phyloP scores from a whole-genome alignment of 2,113 vertebrate genomes.

The Heloderma charlesbogerti region DNA sequence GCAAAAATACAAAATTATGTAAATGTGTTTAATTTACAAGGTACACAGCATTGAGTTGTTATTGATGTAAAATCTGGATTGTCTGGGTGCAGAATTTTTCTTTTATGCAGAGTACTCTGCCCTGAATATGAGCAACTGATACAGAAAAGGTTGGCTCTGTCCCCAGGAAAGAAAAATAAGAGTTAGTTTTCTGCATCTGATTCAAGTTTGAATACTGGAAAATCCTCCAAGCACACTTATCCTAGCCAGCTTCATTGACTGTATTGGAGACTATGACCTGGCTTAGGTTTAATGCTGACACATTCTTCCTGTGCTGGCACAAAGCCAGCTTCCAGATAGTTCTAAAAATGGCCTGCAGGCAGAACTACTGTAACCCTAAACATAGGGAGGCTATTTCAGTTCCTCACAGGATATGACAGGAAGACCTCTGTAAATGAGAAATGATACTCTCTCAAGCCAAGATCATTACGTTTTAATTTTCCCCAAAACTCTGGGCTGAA shows the following conservation, averaged over 20 bases:
- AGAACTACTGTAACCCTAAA: slow-evolving; percentile 54
- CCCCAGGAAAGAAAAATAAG: background rate
- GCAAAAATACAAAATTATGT: background rate
- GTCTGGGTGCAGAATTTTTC: background rate
- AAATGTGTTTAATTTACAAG: background rate
- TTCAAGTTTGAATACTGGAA: slow-evolving; percentile 4
- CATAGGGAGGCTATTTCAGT: background rate
- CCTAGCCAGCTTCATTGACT: background rate
- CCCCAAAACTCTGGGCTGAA: background rate
- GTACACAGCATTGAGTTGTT: background rate
- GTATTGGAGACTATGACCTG: fast-evolving
- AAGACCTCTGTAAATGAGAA: slow-evolving; percentile 40
- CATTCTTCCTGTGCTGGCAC: slow-evolving; percentile 56
- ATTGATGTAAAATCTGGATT: background rate
- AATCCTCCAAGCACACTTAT: background rate
- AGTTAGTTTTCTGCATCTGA: background rate
- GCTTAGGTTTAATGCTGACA: slow-evolving; percentile 10
- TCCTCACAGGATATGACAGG: background rate
- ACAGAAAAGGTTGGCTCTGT: background rate
- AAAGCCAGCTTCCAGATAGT: background rate
- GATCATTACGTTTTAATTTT: background rate
- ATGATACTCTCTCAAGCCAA: slow-evolving; percentile 11
- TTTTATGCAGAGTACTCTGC: background rate
- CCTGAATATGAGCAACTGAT: background rate
- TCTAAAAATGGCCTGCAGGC: slow-evolving; percentile 56